phyloP scores from a whole-genome alignment of 1,140 invertebrate genomes.

The Diorhabda sublineata region DNA sequence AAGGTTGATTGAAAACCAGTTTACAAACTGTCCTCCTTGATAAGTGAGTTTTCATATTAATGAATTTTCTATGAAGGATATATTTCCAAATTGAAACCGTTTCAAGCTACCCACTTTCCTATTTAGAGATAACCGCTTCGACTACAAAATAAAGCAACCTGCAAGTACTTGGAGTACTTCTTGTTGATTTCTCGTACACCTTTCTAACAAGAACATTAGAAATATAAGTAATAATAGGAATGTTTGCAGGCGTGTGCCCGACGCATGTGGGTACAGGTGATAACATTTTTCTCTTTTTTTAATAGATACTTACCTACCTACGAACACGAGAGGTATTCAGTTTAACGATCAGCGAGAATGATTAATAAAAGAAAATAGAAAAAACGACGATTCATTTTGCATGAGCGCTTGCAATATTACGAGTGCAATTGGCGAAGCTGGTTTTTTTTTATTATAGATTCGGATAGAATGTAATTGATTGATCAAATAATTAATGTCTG shows the following conservation, averaged over 20 bases:
- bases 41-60: too few relatives aligned
- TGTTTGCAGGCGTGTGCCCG: conserved; percentile 9
- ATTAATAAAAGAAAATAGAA: conserved; percentile 6
- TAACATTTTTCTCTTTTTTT: conserved; percentile 9
- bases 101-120: too few relatives aligned
- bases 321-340: conserved; percentile 6
- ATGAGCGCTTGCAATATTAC: conserved; percentile 6
- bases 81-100: too few relatives aligned
- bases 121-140: neutral
- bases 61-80: too few relatives aligned
- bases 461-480: too few relatives aligned
- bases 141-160: conserved; percentile 1
- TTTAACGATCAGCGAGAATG: conserved; percentile 12
- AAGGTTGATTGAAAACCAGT: too few relatives aligned
- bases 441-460: neutral
- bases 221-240: conserved; percentile 12
- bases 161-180: conserved; percentile 1
- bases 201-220: conserved; percentile 14
- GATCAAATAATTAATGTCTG: too few relatives aligned
- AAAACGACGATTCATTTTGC: conserved; percentile 12
- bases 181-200: neutral
- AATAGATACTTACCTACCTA: neutral
- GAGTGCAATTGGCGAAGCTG: neutral
- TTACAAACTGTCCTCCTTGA: too few relatives aligned
- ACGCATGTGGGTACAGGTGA: conserved; percentile 13